Evolutionary conservation across 2,797 vertebrate species (phyloP).

Genomic region (Hemibagrus guttatus): DNA sequence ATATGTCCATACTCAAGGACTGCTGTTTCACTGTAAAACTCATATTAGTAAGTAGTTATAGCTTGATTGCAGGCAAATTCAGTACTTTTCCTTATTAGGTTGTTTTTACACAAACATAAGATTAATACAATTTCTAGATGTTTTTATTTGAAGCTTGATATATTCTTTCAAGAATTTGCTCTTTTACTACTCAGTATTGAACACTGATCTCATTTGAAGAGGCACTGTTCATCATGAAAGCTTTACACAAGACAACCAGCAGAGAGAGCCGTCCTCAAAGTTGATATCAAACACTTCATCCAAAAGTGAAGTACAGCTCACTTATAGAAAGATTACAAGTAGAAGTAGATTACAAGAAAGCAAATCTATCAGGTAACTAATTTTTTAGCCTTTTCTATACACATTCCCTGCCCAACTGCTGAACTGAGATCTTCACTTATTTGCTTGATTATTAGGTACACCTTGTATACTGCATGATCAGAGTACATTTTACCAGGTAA

Average conservation of each 20-base stretch:
- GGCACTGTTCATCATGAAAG: background rate
- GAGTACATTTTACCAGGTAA: background rate
- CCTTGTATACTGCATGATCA: background rate
- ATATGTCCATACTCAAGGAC: background rate
- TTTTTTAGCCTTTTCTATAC: background rate
- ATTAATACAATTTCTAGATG: background rate
- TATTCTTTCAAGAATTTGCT: no score
- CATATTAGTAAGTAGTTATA: background rate
- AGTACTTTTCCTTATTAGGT: background rate
- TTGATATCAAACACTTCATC: background rate
- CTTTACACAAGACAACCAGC: slow-evolving; percentile 30
- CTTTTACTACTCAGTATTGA: background rate
- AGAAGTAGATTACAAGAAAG: background rate
- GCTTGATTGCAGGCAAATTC: background rate
- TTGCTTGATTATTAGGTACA: background rate
- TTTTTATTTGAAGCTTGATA: background rate
- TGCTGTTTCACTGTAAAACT: background rate
- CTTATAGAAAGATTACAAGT: background rate
- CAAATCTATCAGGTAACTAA: background rate
- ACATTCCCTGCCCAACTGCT: background rate
- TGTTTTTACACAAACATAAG: background rate
- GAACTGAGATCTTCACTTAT: background rate
- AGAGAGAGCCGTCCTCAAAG: slow-evolving; percentile 37
- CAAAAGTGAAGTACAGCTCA: background rate
- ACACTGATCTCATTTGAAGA: background rate